phyloP scores from a whole-genome alignment of 2,888 invertebrate species.

The Aspidiotus destructor region DNA sequence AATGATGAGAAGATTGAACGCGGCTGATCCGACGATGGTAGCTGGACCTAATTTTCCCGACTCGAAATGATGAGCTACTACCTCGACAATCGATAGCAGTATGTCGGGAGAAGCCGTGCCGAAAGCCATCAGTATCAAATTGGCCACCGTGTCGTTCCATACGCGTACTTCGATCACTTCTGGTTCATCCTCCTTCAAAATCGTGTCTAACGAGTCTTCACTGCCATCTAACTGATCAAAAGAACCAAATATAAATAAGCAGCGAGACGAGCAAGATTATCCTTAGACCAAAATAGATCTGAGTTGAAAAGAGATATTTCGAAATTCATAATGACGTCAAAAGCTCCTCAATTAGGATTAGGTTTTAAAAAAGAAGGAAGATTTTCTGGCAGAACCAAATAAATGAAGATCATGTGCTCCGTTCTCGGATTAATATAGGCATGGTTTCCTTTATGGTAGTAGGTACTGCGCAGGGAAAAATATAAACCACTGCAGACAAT shows the following conservation, averaged over 20 bases:
- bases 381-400: too few relatives aligned
- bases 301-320: too few relatives aligned
- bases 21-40: slow-evolving; percentile 97
- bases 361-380: too few relatives aligned
- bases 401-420: too few relatives aligned
- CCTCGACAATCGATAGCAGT: slow-evolving; percentile 92
- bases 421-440: too few relatives aligned
- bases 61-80: slow-evolving; percentile 87
- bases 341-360: too few relatives aligned
- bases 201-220: slow-evolving; percentile 47
- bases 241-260: slow-evolving; percentile 4
- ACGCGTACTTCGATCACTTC: slow-evolving; percentile 73
- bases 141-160: slow-evolving; percentile 99
- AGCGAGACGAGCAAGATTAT: too few relatives aligned
- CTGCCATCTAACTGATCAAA: slow-evolving; percentile 33
- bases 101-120: slow-evolving; percentile 97
- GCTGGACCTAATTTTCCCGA: slow-evolving; percentile 96
- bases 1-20: slow-evolving; percentile 96
- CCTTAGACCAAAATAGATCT: too few relatives aligned
- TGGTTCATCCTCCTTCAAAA: slow-evolving; percentile 61
- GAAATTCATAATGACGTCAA: too few relatives aligned
- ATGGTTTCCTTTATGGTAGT: too few relatives aligned
- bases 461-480: too few relatives aligned
- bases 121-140: slow-evolving; percentile 95
- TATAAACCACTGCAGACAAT: too few relatives aligned